A percentile compares a stretch with the other conserved stretches of the same genome.
Conservation (phyloP, 2,888 invertebrate species). For the Drosophila seclusa region DNA sequence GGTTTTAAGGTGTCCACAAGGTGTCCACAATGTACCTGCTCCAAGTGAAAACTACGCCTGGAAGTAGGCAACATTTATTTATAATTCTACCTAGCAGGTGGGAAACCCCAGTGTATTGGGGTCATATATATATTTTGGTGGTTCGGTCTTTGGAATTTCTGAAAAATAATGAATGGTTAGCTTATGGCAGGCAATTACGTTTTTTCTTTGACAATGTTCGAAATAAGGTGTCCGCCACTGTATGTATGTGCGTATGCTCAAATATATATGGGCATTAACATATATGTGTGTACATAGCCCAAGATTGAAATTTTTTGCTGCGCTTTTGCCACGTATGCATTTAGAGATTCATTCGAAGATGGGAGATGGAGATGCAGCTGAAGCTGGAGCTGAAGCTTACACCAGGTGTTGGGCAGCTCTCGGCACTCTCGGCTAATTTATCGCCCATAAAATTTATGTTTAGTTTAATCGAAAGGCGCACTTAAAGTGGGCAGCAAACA, state of each 20-base stretch:
- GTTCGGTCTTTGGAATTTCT: no score
- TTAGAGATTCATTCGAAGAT: constrained; percentile 6
- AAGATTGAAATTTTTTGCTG: neutral
- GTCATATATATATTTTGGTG: no score
- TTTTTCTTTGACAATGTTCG: no score
- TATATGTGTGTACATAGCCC: neutral
- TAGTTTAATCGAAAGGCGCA: constrained; percentile 81
- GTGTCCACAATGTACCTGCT: no score
- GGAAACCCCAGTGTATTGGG: no score
- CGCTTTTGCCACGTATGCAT: constrained; percentile 10
- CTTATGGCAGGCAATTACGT: no score
- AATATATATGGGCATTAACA: neutral
- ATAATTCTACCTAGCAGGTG: no score
- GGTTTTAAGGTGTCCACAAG: no score
- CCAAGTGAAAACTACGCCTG: no score
- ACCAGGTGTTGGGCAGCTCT: constrained; percentile 66
- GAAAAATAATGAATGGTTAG: no score
- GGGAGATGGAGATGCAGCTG: neutral
- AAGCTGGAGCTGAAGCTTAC: constrained; percentile 20
- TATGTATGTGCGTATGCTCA: neutral
- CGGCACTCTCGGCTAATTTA: constrained; percentile 67
- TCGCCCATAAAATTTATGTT: constrained; percentile 78
- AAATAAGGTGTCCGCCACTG: no score
- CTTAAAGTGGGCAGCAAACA: constrained; percentile 45
- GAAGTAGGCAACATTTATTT: no score